Conservation (phyloP, 2,888 invertebrate species). For the Andricus curvator region DNA sequence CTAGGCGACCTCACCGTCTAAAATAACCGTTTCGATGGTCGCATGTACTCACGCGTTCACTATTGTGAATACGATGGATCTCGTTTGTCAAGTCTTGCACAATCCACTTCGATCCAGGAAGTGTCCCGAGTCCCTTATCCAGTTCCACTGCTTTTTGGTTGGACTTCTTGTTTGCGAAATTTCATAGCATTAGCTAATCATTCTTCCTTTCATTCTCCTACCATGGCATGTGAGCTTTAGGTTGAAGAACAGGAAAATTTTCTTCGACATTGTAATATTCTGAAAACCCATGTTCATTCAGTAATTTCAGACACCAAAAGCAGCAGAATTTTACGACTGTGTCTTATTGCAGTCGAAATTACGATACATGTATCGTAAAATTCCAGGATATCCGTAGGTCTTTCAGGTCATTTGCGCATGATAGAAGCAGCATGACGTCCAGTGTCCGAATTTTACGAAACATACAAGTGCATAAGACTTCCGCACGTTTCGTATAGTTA, state of each 20-base stretch:
- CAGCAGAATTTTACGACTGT: too few species aligned
- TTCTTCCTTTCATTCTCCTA: constrained; percentile 13
- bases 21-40: constrained; percentile 71
- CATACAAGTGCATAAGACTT: too few species aligned
- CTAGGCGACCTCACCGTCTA: constrained; percentile 73
- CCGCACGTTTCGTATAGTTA: too few species aligned
- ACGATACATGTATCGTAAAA: too few species aligned
- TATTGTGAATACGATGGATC: constrained; percentile 54
- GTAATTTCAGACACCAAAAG: too few species aligned
- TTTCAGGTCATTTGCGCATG: too few species aligned
- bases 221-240: background rate
- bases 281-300: background rate
- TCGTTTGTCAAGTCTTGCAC: constrained; percentile 49
- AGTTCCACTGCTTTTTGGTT: background rate
- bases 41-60: constrained; percentile 49
- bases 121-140: constrained; percentile 1
- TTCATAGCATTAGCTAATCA: constrained; percentile 21
- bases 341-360: too few species aligned
- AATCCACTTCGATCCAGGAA: constrained; percentile 42
- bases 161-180: background rate
- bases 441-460: too few species aligned
- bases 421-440: too few species aligned
- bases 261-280: background rate
- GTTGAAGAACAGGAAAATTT: background rate
- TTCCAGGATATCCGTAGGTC: too few species aligned